These are phyloP conservation scores for Sorex fumeus DNA, from an alignment of 2,113 vertebrate species.

Conservation along the genomic window DNA sequence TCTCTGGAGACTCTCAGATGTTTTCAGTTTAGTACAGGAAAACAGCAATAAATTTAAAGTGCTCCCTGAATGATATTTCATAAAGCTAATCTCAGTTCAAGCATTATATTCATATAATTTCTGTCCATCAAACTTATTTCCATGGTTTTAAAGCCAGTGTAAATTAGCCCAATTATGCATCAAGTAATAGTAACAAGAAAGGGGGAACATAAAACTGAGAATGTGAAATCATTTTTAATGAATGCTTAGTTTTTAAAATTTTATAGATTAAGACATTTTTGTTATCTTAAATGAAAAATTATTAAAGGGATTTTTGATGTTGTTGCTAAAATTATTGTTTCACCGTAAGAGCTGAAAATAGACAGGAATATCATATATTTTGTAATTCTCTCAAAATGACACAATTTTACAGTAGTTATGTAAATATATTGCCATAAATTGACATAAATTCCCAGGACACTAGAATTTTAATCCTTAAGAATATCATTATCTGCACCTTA, in stretches of 20 bases:
- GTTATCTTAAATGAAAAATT: not conserved
- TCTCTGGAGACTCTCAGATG: constrained; percentile 88
- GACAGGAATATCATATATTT: constrained; percentile 23
- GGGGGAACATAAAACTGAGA: not conserved
- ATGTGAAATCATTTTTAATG: not conserved
- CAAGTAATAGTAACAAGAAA: constrained; percentile 6
- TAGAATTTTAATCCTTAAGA: not conserved
- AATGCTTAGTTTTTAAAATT: not conserved
- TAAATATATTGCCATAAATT: not conserved
- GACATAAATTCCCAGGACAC: not conserved
- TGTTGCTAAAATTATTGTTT: constrained; percentile 11
- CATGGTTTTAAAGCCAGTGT: constrained; percentile 72
- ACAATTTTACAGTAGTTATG: constrained; percentile 5
- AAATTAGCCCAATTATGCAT: constrained; percentile 71
- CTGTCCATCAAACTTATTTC: constrained; percentile 16
- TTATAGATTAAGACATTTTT: not conserved
- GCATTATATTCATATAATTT: constrained; percentile 62
- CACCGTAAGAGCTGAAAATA: constrained; percentile 54
- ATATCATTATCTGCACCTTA: not conserved
- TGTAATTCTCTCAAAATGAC: constrained; percentile 8
- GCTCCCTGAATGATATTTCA: constrained; percentile 88
- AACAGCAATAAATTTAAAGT: constrained; percentile 88
- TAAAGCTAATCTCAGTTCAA: constrained; percentile 80
- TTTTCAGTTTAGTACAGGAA: constrained; percentile 86
- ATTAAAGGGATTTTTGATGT: not conserved